Evolutionary conservation across 1,140 invertebrate genomes (phyloP), one percentile per base, ranked within the genome.

Genomic region (Linepithema humile): DNA sequence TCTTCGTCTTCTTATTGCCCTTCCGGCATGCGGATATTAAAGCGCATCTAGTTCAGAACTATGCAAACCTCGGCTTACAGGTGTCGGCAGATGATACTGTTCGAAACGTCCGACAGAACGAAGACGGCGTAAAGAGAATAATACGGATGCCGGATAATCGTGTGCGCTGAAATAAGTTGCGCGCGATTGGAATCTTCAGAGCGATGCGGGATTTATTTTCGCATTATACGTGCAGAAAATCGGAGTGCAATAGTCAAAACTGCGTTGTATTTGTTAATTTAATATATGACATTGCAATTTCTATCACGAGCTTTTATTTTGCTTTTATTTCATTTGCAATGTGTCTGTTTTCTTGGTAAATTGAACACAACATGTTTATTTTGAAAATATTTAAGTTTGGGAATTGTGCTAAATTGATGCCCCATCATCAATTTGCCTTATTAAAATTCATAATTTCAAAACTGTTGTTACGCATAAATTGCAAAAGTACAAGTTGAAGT

Each of bases 11-110:
- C 9, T 40, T 29, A 10, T 67, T 53, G 40, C 26, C 35, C 7
- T n/a, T n/a, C 3, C 20, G 50, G 32, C 15, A 48, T 48, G 48
- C 32, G 15, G 35, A 69, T 78, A 67, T 78, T 78, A 78, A 78
- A 67, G 15, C 32, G 7, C 17, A 10, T 67, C 45, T 53, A 67
- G 9, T 78, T 32, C 32, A 38, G 23, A 78, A 40, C 3, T 38
- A 43, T 3, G 40, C 32, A 10, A 1, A 26, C 6, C 15, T 77
- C 32, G 12, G 45, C 50, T 67, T 38, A 50, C 17, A 62, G 17
- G 40, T 15, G 7, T 10, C 20, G 48, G 38, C 26, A 1, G 32
- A 48, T 45, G 57, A 45, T 62, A 62, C 17, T 5, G 17, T 6
- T 75, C 29, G 60, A 77, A 67, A 38, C 10, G 26, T 32, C n/a